phyloP scores from a whole-genome alignment of 2,888 invertebrate genomes.

The Melikaiella ostensackeni region DNA sequence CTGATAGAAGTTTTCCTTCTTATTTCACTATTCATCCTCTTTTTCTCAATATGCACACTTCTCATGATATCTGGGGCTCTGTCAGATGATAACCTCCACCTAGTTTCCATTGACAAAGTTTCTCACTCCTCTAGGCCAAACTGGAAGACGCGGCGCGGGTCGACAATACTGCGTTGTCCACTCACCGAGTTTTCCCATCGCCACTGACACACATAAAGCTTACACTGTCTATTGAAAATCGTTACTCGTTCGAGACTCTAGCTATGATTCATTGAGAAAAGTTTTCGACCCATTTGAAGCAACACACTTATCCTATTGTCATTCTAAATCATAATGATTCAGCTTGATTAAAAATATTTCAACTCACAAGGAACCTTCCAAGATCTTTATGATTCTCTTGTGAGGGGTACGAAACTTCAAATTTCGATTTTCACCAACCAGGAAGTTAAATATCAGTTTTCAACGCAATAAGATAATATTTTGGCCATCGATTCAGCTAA shows the following conservation, averaged over 20 bases:
- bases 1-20: background rate
- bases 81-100: conserved; percentile 67
- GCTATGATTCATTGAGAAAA: background rate
- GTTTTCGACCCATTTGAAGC: background rate
- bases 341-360: too few species aligned
- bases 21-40: background rate
- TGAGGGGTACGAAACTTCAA: too few species aligned
- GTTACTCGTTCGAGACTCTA: conserved; percentile 59
- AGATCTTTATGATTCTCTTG: too few species aligned
- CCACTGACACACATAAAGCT: conserved; percentile 54
- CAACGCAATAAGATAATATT: too few species aligned
- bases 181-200: conserved; percentile 57
- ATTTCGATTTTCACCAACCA: too few species aligned
- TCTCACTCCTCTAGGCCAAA: conserved; percentile 50
- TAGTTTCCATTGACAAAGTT: conserved; percentile 63
- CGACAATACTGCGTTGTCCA: conserved; percentile 62
- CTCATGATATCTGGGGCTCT: conserved; percentile 45
- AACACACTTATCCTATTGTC: background rate
- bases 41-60: background rate
- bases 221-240: conserved; percentile 65
- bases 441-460: too few species aligned
- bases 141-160: conserved; percentile 49
- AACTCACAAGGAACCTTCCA: too few species aligned
- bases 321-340: background rate
- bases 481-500: too few species aligned